Evolutionary conservation across 1,140 invertebrate species (phyloP), one percentile per base, ranked within the genome.

Genomic region (Cephus cinctus): DNA sequence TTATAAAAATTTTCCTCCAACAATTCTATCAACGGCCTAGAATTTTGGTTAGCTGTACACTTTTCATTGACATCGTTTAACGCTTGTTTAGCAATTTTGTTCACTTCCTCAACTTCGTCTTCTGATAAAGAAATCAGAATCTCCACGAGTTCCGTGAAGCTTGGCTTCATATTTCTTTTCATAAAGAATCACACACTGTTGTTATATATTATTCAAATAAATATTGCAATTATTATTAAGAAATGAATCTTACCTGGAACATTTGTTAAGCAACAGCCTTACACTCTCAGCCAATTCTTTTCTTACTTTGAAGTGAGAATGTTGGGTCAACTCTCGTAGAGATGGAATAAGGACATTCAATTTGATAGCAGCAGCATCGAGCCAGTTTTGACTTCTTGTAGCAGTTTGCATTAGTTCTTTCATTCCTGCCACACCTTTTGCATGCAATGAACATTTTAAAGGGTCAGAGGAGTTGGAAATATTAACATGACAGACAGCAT

Each of bases 1-100:
- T 62, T 63, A 50, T 80, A 79, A 57, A 85, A 81, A 48, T 80
- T 81, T 41, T 83, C 81, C 57, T 82, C 77, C 9, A 85, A 57
- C 23, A 72, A 66, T 61, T 84, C 80, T 20, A 81, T 41, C 2
- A 81, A 48, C 4, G 69, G 57, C 43, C 65, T 70, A 25, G 67
- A 71, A 39, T 57, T 52, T 9, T 64, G 48, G 52, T 55, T 52
- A n/a, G 57, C 54, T 19, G 61, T 44, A 35, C 67, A 67, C 15
- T 67, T 70, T 27, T 57, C 36, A 55, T 77, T 75, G 56, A 81
- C 69, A 5, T 40, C 11, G 14, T 60, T 45, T n/a, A 84, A 54
- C 1, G 68, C 62, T 14, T 51, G 46, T 1, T 57, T 56, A 49
- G 77, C 75, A 43, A 60, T 65, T n/a, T 70, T 49, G 5, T 67